These are phyloP conservation scores for Odontocerum albicorne DNA, from an alignment of 2,888 invertebrate species.

Conservation along the genomic window DNA sequence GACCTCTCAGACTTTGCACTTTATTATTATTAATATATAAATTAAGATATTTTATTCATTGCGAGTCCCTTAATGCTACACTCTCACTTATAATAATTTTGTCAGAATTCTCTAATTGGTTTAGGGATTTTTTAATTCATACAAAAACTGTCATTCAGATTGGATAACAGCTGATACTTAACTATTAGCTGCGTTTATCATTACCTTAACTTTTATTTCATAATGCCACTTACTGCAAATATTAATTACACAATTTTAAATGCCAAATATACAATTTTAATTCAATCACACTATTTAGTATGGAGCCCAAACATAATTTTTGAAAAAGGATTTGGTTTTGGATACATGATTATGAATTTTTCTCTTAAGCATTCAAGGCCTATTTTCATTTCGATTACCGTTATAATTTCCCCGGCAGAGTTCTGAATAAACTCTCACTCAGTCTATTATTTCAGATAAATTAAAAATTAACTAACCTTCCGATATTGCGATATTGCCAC, in stretches of 20 bases:
- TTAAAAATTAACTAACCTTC: constrained; percentile 3
- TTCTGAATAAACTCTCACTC: constrained; percentile 3
- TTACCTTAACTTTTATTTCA: constrained; percentile 4
- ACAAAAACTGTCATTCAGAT: constrained; percentile 18
- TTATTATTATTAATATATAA: constrained; percentile 25
- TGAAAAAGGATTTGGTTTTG: background rate
- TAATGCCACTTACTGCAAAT: background rate
- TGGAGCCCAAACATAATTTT: constrained; percentile 15
- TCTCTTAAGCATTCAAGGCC: too few relatives aligned
- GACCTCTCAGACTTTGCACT: constrained; percentile 9
- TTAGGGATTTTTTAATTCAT: constrained; percentile 20
- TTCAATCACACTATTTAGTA: background rate
- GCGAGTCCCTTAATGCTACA: constrained; percentile 30
- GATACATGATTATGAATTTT: too few relatives aligned
- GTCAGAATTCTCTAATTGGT: constrained; percentile 27
- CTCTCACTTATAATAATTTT: constrained; percentile 27
- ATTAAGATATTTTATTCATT: constrained; percentile 30
- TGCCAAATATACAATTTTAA: constrained; percentile 17
- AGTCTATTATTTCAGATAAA: constrained; percentile 9
- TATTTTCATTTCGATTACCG: too few relatives aligned
- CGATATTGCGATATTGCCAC: background rate
- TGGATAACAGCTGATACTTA: constrained; percentile 5
- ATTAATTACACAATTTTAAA: constrained; percentile 8
- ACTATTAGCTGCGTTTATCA: constrained; percentile 11
- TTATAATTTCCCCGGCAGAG: too few relatives aligned